A percentile compares a stretch with the other conserved stretches of the same genome.
Conservation (phyloP, 2,113 vertebrate species). For the Empidonax traillii region DNA sequence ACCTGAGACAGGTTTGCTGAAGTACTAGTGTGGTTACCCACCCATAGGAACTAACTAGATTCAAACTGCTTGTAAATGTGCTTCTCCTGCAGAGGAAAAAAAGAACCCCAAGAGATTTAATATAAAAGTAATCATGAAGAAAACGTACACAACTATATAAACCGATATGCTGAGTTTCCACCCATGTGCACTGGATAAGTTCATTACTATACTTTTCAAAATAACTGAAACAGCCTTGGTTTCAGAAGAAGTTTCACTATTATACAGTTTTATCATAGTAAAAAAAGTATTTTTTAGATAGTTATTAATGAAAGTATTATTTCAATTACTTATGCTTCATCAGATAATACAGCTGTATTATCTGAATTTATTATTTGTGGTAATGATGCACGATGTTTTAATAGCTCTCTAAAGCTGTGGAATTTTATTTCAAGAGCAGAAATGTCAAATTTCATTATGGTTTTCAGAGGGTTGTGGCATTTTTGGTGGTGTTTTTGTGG, state of each 20-base stretch:
- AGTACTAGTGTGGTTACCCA: neutral
- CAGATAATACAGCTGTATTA: neutral
- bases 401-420: neutral
- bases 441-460: neutral
- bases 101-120: neutral
- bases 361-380: slow-evolving; percentile 11
- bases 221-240: neutral
- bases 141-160: neutral
- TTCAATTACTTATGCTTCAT: slow-evolving; percentile 24
- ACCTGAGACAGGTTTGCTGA: neutral
- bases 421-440: slow-evolving; percentile 5
- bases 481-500: neutral
- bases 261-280: neutral
- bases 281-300: neutral
- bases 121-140: neutral
- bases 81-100: neutral
- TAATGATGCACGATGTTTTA: slow-evolving; percentile 11
- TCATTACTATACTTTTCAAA: neutral
- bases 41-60: neutral
- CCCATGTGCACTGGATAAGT: neutral
- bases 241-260: neutral
- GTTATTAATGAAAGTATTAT: neutral
- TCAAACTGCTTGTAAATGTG: neutral
- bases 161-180: neutral
- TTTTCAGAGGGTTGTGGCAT: neutral